Percentiles rank a stretch among this genome's conserved stretches.
phyloP scores from a whole-genome alignment of 2,797 vertebrate genomes.

The Alauda arvensis region DNA sequence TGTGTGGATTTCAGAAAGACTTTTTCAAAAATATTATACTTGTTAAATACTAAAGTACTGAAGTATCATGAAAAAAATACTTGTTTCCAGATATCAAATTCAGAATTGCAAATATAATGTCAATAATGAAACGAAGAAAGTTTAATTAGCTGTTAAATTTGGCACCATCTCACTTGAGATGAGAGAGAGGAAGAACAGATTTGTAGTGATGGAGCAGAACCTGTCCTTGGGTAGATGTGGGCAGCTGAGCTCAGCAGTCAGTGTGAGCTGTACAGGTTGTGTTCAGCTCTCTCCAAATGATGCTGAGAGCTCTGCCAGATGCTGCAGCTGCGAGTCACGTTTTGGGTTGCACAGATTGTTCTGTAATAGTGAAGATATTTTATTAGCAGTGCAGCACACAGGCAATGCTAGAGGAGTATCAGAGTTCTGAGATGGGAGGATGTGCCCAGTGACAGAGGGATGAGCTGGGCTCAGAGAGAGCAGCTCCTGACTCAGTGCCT shows the following conservation, averaged over 20 bases:
- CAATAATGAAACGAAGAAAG: neutral
- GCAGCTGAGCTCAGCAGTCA: neutral
- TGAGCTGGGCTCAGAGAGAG: neutral
- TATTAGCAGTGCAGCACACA: neutral
- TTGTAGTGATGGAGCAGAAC: neutral
- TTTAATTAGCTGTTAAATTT: neutral
- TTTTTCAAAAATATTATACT: neutral
- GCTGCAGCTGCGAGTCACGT: neutral
- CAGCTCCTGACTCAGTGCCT: neutral
- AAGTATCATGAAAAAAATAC: neutral
- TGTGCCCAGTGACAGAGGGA: neutral
- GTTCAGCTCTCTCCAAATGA: neutral
- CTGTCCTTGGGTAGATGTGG: neutral
- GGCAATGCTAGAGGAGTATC: neutral
- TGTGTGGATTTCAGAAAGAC: neutral
- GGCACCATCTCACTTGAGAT: neutral
- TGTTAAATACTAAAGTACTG: neutral
- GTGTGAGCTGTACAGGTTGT: neutral
- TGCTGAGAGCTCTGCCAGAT: neutral
- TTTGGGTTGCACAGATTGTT: neutral
- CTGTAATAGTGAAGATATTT: neutral
- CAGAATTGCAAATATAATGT: neutral
- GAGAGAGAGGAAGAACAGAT: neutral
- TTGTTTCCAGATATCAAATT: neutral
- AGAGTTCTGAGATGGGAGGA: neutral